A percentile compares a stretch with the other conserved stretches of the same genome.
phyloP scores from a whole-genome alignment of 2,113 vertebrate genomes.

The Leptodactylus fuscus region DNA sequence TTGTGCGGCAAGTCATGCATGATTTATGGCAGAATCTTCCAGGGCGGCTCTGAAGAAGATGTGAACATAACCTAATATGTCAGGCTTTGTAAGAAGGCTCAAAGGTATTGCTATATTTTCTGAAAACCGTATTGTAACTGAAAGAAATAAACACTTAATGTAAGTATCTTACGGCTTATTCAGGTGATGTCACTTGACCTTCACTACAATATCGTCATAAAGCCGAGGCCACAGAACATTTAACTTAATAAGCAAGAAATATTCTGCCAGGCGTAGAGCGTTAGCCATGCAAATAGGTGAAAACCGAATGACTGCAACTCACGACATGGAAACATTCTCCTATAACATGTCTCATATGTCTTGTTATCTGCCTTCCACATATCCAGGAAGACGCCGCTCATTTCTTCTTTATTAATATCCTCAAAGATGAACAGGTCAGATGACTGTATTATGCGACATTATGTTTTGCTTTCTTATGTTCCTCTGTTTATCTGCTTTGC shows the following conservation, averaged over 20 bases:
- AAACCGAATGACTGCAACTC: background rate
- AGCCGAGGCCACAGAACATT: conserved; percentile 9
- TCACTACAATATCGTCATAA: background rate
- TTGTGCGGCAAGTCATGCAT: too few species aligned
- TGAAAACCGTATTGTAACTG: too few species aligned
- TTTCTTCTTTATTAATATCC: background rate
- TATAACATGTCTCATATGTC: background rate
- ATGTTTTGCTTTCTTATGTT: background rate
- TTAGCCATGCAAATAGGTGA: background rate
- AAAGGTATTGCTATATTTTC: too few species aligned
- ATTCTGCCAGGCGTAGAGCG: background rate
- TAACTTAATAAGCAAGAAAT: conserved; percentile 16
- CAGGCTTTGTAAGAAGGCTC: too few species aligned
- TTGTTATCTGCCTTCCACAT: background rate
- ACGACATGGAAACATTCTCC: background rate
- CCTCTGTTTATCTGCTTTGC: too few species aligned
- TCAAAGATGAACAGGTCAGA: background rate
- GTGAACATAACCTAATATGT: too few species aligned
- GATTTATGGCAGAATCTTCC: too few species aligned
- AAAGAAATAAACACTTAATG: background rate
- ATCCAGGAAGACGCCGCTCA: too few species aligned
- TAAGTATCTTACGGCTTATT: background rate
- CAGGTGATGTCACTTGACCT: conserved; percentile 24
- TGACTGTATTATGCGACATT: background rate
- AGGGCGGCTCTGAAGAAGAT: too few species aligned